Percentiles rank a stretch among this genome's conserved stretches.
phyloP scores from a whole-genome alignment of 2,888 invertebrate species.

The Drepanosiphum platanoidis region DNA sequence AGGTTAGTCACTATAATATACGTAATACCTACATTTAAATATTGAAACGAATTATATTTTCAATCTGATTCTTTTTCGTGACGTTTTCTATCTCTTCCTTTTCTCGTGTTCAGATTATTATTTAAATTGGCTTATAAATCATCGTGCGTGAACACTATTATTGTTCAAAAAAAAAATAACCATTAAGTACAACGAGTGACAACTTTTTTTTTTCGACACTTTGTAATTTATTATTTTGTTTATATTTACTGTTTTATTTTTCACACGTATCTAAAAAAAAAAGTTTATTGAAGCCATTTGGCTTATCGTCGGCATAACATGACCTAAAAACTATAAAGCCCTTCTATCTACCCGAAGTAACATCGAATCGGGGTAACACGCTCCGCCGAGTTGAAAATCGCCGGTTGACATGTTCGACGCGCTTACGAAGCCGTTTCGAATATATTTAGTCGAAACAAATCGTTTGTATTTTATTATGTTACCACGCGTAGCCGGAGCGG shows the following conservation, averaged over 20 bases:
- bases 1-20: no score
- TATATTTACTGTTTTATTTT: no score
- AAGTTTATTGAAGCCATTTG: background rate
- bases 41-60: no score
- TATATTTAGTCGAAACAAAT: conserved; percentile 33
- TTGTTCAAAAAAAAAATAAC: background rate
- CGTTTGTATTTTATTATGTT: background rate
- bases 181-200: background rate
- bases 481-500: background rate
- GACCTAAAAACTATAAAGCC: conserved; percentile 8
- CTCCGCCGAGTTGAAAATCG: conserved; percentile 7
- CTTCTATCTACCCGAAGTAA: conserved; percentile 11
- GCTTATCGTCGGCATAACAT: conserved; percentile 16
- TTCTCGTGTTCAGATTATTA: no score
- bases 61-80: no score
- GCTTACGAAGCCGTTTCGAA: background rate
- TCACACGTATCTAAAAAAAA: background rate
- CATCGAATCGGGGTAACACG: background rate
- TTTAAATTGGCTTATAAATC: no score
- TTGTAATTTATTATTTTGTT: background rate
- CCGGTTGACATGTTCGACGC: no score
- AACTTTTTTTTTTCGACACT: background rate
- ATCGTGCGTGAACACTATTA: background rate
- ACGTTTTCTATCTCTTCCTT: no score
- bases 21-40: no score